Base-by-base conservation (phyloP, 2,797 vertebrate species). In the Melanotaenia nigrans region DNA sequence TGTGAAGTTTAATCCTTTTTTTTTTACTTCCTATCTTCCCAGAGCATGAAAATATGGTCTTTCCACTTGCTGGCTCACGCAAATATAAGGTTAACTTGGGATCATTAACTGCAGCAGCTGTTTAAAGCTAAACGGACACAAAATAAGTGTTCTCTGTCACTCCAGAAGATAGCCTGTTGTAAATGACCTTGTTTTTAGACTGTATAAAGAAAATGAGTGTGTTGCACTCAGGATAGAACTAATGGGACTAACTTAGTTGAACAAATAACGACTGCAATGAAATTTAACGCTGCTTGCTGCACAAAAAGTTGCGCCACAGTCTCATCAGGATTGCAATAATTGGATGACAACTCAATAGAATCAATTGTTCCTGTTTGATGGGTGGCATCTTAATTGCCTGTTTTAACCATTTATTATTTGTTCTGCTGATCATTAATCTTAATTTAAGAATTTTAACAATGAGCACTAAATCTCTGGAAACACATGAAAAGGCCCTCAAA, bases 91-190 rank as follows among this genome's bases (percentile, higher is more conserved):
- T 65, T 75, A 63, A 71, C 33, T 33, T 58, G 8, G 30, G 62
- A 61, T 84, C 69, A 79, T 81, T 85, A 73, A 53, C 51, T 24
- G 25, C 56, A 67, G 73, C 84, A 74, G 60, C 81, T 77, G 74
- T 77, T 80, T 24, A 66, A 75, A 81, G 53, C 36, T 73, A 81
- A 81, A 78, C 76, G 81, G 65, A 78, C 68, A 72, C 80, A 80
- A 86, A 83, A 78, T 36, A 13, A 85, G 51, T 10, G 0, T 73
- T 68, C 74, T 78, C 60, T 85, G 65, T 74, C 66, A 47, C 61
- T 54, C 30, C 38, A 38, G 12, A 3, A 38, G 30, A 36, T 32
- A 59, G 18, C 25, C 28, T 53, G 18, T 14, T 24, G 1, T 51
- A 9, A 51, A 49, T 18, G 13, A 4, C 38, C 16, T 42, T 42